phyloP scores from a whole-genome alignment of 2,888 invertebrate species.

The Crioceris asparagi region DNA sequence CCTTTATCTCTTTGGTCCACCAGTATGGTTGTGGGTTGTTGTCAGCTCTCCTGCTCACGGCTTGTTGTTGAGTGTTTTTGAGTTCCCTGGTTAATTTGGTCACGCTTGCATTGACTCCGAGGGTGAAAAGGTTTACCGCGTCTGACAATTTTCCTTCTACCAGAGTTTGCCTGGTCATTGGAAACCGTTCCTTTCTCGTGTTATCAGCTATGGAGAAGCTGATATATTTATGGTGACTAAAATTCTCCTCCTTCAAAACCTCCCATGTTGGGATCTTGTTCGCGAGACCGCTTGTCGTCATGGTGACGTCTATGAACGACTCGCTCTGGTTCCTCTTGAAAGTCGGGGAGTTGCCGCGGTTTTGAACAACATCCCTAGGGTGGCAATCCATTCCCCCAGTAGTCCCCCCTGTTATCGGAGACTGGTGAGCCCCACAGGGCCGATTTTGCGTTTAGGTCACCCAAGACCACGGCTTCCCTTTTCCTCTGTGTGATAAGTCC shows the following conservation, averaged over 20 bases:
- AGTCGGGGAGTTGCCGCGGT: conserved; percentile 2
- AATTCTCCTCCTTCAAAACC: conserved; percentile 1
- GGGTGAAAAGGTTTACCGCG: too few relatives aligned
- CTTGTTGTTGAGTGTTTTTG: too few relatives aligned
- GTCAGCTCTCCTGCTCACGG: too few relatives aligned
- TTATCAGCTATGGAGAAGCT: too few relatives aligned
- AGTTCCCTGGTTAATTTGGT: too few relatives aligned
- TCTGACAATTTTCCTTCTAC: too few relatives aligned
- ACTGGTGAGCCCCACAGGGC: conserved; percentile 1
- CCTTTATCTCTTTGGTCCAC: conserved; percentile 6
- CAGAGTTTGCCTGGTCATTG: too few relatives aligned
- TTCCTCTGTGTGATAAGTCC: neutral
- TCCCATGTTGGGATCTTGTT: conserved; percentile 1
- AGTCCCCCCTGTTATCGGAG: neutral
- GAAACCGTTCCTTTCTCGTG: too few relatives aligned
- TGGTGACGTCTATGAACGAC: conserved; percentile 4
- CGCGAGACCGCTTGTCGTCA: neutral
- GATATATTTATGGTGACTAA: too few relatives aligned
- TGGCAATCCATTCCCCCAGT: conserved; percentile 5
- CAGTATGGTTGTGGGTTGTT: too few relatives aligned
- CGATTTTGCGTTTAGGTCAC: too few relatives aligned
- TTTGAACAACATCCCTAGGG: neutral
- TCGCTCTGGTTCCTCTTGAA: conserved; percentile 3
- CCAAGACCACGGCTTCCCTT: neutral
- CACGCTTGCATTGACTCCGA: too few relatives aligned